Conservation (phyloP, 2,113 vertebrate species). For the Neotragus pygmaeus region DNA sequence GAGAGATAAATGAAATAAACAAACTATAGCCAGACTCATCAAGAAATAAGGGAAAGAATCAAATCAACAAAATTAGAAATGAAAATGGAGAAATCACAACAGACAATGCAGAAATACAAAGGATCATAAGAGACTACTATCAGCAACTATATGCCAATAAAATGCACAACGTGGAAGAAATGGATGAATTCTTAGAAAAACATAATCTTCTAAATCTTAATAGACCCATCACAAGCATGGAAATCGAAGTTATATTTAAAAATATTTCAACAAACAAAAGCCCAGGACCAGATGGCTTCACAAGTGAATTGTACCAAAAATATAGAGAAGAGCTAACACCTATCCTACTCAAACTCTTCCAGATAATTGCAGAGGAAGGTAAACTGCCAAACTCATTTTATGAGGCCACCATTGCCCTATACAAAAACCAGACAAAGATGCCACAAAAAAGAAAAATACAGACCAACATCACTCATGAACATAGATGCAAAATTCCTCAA, state of each 20-base stretch:
- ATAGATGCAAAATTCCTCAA: not conserved
- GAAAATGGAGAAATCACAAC: not conserved
- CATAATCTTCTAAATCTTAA: not conserved
- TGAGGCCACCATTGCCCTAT: not conserved
- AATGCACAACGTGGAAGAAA: not conserved
- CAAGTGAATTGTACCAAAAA: not conserved
- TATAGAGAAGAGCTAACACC: not conserved
- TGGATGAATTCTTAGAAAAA: not conserved
- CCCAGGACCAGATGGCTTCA: not conserved
- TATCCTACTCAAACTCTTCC: not conserved
- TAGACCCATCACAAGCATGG: not conserved
- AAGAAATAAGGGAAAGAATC: not conserved
- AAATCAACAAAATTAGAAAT: not conserved
- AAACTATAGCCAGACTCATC: not conserved
- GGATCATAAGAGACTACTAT: not conserved
- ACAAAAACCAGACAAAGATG: not conserved
- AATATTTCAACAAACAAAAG: not conserved
- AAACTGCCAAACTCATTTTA: not conserved
- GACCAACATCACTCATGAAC: not conserved
- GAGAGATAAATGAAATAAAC: not conserved
- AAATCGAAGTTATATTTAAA: not conserved
- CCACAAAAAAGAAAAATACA: not conserved
- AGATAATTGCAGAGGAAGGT: not conserved
- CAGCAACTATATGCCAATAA: not conserved
- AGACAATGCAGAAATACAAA: not conserved